A percentile compares a stretch with the other conserved stretches of the same genome.
Evolutionary conservation across 1,140 invertebrate species (phyloP).

Genomic region (Pinna nobilis): DNA sequence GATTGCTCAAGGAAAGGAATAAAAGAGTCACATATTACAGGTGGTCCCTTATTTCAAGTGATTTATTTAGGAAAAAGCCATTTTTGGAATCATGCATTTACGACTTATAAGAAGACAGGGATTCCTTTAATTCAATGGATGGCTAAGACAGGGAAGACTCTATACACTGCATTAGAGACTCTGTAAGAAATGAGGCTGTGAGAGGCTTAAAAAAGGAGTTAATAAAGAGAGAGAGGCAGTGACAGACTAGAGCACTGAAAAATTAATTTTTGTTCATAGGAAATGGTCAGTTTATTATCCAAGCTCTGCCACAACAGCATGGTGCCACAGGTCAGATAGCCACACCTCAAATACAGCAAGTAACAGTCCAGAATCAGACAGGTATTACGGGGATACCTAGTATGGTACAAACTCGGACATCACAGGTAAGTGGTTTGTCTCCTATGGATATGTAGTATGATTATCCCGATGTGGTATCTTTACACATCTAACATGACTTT

Average conservation of each 20-base stretch:
- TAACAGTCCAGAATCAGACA: background rate
- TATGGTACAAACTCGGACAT: conserved; percentile 24
- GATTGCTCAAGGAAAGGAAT: too few relatives aligned
- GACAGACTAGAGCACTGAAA: background rate
- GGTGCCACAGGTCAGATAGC: background rate
- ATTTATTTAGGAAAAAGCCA: too few relatives aligned
- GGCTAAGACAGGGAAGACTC: too few relatives aligned
- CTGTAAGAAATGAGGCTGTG: too few relatives aligned
- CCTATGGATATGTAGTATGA: conserved; percentile 31
- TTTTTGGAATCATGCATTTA: too few relatives aligned
- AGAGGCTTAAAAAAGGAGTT: too few relatives aligned
- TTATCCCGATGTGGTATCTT: conserved; percentile 25
- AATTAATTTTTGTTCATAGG: conserved; percentile 11
- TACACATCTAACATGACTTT: background rate
- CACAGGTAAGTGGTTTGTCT: conserved; percentile 12
- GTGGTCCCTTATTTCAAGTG: too few relatives aligned
- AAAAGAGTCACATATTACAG: too few relatives aligned
- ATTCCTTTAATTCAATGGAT: too few relatives aligned
- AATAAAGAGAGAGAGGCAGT: too few relatives aligned
- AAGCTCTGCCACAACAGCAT: conserved; percentile 23
- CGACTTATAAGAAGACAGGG: too few relatives aligned
- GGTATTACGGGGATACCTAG: conserved; percentile 1
- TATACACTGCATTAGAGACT: too few relatives aligned
- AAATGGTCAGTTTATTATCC: conserved; percentile 48
- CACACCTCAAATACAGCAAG: conserved; percentile 24